These are phyloP conservation scores for Xerus inauris DNA, from an alignment of 2,113 vertebrate species.

Conservation along the genomic window DNA sequence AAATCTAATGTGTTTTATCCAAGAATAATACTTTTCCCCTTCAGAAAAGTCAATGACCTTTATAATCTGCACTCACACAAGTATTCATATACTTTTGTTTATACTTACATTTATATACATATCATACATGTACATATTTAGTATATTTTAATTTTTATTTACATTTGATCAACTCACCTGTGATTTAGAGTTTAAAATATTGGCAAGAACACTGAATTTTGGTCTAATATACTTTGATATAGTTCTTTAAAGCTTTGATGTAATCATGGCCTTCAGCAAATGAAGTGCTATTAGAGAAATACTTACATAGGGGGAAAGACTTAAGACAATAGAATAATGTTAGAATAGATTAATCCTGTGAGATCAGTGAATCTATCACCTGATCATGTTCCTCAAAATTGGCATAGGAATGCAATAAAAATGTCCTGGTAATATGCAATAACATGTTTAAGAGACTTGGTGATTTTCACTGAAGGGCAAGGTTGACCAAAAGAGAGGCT, in stretches of 20 bases:
- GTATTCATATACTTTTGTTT: background rate
- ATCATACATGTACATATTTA: background rate
- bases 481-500: background rate
- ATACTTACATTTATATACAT: background rate
- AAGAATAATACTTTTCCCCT: slow-evolving; percentile 19
- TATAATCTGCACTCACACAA: background rate
- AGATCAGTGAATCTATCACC: background rate
- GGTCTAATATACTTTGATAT: background rate
- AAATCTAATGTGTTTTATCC: background rate
- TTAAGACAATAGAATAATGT: background rate
- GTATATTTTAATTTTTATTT: background rate
- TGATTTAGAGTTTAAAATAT: slow-evolving; percentile 30
- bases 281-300: background rate
- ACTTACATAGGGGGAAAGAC: background rate
- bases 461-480: background rate
- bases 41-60: slow-evolving; percentile 17
- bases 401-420: background rate
- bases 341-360: slow-evolving; percentile 22
- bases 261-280: background rate
- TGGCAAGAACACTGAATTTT: background rate
- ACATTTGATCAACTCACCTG: background rate
- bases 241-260: background rate
- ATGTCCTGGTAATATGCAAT: slow-evolving; percentile 2
- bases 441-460: background rate
- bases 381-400: background rate